Evolutionary conservation across 2,888 invertebrate species (phyloP).

Genomic region (Leptarthrus brevirostris): DNA sequence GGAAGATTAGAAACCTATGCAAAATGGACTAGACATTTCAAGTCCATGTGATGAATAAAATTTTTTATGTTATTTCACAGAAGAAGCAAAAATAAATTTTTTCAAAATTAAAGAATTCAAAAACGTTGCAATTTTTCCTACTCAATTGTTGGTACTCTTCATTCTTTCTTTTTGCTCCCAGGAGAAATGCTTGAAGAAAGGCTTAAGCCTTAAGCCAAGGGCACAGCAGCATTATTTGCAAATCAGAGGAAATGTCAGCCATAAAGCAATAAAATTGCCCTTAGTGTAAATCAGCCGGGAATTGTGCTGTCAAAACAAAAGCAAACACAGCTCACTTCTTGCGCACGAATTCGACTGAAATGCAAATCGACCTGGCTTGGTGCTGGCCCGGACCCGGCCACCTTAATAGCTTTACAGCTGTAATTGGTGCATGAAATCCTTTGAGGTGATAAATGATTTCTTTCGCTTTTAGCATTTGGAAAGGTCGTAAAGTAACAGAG

Average conservation of each 20-base stretch:
- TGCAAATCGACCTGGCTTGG: slow-evolving; percentile 46
- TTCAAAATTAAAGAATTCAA: too few species aligned
- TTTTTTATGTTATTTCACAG: too few species aligned
- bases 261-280: slow-evolving; percentile 4
- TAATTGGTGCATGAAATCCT: slow-evolving; percentile 49
- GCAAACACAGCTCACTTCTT: slow-evolving; percentile 26
- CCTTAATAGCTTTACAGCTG: slow-evolving; percentile 44
- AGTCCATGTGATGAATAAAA: too few species aligned
- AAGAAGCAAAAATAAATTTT: too few species aligned
- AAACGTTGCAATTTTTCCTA: too few species aligned
- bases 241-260: not conserved
- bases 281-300: slow-evolving; percentile 8
- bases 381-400: too few species aligned
- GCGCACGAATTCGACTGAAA: slow-evolving; percentile 46
- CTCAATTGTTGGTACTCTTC: too few species aligned
- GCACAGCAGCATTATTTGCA: slow-evolving; percentile 14
- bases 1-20: too few species aligned
- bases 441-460: slow-evolving; percentile 48
- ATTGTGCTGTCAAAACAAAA: slow-evolving; percentile 36
- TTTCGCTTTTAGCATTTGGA: not conserved
- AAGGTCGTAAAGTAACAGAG: not conserved
- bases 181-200: slow-evolving; percentile 28
- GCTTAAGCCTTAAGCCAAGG: slow-evolving; percentile 29
- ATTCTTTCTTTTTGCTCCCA: too few species aligned
- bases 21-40: too few species aligned